These are phyloP conservation scores for Stomatorhinus ivindoensis DNA, from an alignment of 2,113 vertebrate species.

Conservation along the genomic window DNA sequence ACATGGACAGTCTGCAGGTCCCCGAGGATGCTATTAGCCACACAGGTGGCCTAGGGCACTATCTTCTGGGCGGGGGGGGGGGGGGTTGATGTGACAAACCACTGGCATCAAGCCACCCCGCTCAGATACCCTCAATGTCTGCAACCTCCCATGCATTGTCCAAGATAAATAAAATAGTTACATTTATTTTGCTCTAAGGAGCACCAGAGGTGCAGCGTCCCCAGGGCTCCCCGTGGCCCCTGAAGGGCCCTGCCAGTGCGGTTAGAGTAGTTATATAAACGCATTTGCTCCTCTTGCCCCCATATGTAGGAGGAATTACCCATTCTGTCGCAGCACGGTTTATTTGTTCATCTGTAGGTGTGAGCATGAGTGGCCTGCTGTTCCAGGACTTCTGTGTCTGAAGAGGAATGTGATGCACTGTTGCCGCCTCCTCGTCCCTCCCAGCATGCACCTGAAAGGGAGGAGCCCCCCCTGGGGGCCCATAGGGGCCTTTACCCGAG, in stretches of 20 bases:
- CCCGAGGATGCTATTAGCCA: not conserved
- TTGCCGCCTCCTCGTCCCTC: not conserved
- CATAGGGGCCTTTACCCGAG: not conserved
- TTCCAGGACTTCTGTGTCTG: not conserved
- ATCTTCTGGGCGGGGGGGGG: not conserved
- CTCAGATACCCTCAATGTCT: not conserved
- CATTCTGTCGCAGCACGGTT: not conserved
- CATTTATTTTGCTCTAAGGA: not conserved
- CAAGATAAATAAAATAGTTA: not conserved
- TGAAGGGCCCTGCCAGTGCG: not conserved
- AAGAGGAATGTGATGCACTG: not conserved
- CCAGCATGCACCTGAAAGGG: not conserved
- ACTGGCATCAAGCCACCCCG: not conserved
- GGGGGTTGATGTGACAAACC: not conserved
- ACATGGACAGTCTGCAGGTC: not conserved
- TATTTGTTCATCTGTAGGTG: not conserved
- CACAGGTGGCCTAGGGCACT: not conserved
- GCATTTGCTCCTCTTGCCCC: not conserved
- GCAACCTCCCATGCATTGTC: not conserved
- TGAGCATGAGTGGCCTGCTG: not conserved
- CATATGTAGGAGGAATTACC: not conserved
- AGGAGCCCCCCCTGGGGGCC: not conserved
- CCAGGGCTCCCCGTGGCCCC: not conserved
- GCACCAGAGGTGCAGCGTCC: not conserved
- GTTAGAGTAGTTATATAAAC: not conserved